Conservation (phyloP, 2,113 vertebrate species). For the Anarhynchus alexandrinus region DNA sequence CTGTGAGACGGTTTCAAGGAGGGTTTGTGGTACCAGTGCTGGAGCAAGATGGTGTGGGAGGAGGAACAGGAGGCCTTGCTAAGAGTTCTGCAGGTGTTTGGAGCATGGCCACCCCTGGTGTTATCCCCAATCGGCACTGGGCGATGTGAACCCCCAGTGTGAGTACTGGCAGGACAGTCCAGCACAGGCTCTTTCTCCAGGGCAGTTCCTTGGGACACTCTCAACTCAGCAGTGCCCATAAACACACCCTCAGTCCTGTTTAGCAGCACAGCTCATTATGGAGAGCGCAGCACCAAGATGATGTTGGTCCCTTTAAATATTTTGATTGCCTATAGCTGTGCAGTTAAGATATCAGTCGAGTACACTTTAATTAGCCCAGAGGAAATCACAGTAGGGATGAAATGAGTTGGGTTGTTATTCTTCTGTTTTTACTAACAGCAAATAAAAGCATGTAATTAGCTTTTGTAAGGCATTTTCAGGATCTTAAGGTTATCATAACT, state of each 20-base stretch:
- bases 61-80: not conserved
- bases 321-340: not conserved
- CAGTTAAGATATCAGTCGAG: constrained; percentile 29
- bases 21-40: not conserved
- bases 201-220: not conserved
- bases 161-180: accelerated
- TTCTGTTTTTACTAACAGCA: constrained; percentile 53
- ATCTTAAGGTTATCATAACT: constrained; percentile 38
- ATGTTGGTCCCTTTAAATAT: constrained; percentile 33
- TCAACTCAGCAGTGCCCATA: not conserved
- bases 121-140: too few species aligned
- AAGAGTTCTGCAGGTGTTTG: too few species aligned
- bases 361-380: constrained; percentile 70
- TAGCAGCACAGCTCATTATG: not conserved
- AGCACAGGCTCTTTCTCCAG: not conserved
- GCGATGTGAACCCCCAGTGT: accelerated
- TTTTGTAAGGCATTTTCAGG: constrained; percentile 33
- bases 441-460: constrained; percentile 62
- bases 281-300: not conserved
- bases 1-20: not conserved
- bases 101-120: not conserved
- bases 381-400: constrained; percentile 65
- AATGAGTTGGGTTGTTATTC: constrained; percentile 63
- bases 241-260: not conserved
- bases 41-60: not conserved